Percentiles rank a stretch among this genome's conserved stretches.
Evolutionary conservation across 2,888 invertebrate species (phyloP).

Genomic region (Oligia fasciuncula): DNA sequence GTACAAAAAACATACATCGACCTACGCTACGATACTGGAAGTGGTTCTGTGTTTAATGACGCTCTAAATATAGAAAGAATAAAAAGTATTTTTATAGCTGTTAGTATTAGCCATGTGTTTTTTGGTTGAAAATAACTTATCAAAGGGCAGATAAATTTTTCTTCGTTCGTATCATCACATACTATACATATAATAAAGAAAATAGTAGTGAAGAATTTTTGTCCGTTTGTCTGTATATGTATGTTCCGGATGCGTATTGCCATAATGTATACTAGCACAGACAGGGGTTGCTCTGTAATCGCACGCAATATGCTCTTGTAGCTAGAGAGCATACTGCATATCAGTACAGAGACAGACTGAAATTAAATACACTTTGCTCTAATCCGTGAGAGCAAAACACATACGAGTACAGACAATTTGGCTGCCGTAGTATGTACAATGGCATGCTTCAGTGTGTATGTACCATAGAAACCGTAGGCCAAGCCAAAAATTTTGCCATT

Average conservation of each 20-base stretch:
- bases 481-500: no score
- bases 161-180: background rate
- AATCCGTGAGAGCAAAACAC: no score
- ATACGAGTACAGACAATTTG: no score
- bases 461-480: no score
- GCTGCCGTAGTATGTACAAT: no score
- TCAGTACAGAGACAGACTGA: no score
- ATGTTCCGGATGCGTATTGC: background rate
- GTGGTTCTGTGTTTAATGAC: slow-evolving; percentile 38
- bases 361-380: no score
- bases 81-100: background rate
- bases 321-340: no score
- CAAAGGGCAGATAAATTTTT: background rate
- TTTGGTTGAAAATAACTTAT: background rate
- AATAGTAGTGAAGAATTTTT: background rate
- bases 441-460: no score
- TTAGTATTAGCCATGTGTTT: slow-evolving; percentile 30
- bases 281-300: no score
- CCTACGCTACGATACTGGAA: slow-evolving; percentile 37
- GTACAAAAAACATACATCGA: slow-evolving; percentile 35
- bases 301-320: no score
- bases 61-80: slow-evolving; percentile 17
- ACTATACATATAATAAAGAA: background rate
- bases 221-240: background rate
- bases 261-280: no score